Conservation (phyloP, 2,888 invertebrate genomes). For the Cryptophagus acutangulus region DNA sequence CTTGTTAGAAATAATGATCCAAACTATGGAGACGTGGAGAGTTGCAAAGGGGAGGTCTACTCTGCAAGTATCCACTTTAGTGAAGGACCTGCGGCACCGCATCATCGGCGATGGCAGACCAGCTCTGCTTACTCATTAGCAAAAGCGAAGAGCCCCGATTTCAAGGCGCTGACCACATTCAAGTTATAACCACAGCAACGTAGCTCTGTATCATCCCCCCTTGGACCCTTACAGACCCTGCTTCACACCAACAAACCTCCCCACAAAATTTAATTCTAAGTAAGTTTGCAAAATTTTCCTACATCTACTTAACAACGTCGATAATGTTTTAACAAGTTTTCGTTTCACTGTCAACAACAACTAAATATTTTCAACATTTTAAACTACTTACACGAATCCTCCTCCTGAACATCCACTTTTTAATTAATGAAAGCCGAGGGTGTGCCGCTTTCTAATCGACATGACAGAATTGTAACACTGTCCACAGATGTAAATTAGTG, state of each 20-base stretch:
- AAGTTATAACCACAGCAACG: constrained; percentile 9
- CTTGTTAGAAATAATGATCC: constrained; percentile 3
- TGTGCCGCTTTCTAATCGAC: constrained; percentile 21
- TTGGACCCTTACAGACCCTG: constrained; percentile 2
- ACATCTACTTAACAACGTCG: constrained; percentile 2
- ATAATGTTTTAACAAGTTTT: not conserved
- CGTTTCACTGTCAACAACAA: no score
- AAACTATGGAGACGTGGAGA: no score
- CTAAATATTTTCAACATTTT: not conserved
- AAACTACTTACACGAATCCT: no score
- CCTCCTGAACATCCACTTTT: no score
- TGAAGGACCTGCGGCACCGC: constrained; percentile 10
- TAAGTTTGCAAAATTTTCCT: constrained; percentile 7
- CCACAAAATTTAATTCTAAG: constrained; percentile 8
- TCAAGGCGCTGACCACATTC: constrained; percentile 9
- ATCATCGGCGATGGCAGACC: constrained; percentile 16
- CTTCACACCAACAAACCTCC: constrained; percentile 5
- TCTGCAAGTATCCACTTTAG: constrained; percentile 10
- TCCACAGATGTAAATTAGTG: constrained; percentile 46
- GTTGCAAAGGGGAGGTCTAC: constrained; percentile 4
- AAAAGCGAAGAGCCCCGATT: constrained; percentile 8
- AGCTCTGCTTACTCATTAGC: constrained; percentile 17
- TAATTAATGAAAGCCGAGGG: not conserved
- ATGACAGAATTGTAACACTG: constrained; percentile 23
- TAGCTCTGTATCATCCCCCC: constrained; percentile 8